Conservation (phyloP, 2,113 vertebrate genomes). For the Toxotes chatareus region DNA sequence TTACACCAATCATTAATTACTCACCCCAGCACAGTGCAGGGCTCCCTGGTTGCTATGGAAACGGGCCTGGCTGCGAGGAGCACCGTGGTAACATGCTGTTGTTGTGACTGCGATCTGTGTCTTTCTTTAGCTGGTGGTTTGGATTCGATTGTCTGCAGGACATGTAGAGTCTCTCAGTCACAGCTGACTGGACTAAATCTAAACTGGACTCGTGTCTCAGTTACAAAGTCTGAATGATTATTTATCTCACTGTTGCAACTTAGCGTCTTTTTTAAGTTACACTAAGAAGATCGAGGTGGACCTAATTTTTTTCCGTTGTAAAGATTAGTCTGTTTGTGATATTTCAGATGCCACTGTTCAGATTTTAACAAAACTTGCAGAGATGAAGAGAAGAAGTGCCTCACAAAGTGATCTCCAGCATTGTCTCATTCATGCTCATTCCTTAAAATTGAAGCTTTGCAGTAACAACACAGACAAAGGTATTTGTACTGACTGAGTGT, state of each 20-base stretch:
- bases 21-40: constrained; percentile 51
- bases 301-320: neutral
- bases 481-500: neutral
- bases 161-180: neutral
- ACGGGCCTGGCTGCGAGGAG: constrained; percentile 38
- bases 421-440: neutral
- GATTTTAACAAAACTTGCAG: neutral
- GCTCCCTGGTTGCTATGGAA: constrained; percentile 67
- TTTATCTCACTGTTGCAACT: neutral
- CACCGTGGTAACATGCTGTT: constrained; percentile 39
- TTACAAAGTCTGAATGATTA: constrained; percentile 2
- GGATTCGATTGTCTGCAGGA: constrained; percentile 7
- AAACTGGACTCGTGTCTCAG: neutral
- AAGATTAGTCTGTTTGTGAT: neutral
- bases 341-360: no score
- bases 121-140: constrained; percentile 4
- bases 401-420: neutral
- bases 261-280: neutral
- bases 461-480: neutral
- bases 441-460: neutral
- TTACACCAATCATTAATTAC: constrained; percentile 79
- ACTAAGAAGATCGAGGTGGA: neutral
- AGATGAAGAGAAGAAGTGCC: neutral
- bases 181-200: constrained; percentile 10
- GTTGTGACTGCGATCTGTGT: constrained; percentile 38